These are phyloP conservation scores for Pampus argenteus DNA, from an alignment of 2,797 vertebrate species.

Conservation along the genomic window DNA sequence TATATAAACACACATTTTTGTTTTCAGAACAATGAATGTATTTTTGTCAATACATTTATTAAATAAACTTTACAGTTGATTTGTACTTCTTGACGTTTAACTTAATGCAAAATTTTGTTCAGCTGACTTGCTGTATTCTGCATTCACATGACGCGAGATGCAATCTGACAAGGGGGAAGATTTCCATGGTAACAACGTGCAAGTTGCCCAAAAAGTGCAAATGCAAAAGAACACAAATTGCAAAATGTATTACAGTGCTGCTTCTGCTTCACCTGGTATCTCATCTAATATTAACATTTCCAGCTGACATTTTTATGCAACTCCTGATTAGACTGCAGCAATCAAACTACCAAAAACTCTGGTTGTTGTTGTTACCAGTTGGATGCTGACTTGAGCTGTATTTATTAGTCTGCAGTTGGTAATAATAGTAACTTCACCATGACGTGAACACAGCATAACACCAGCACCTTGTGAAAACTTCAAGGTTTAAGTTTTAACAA, in stretches of 20 bases:
- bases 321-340: not conserved
- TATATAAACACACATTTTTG: conserved; percentile 20
- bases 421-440: not conserved
- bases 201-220: not conserved
- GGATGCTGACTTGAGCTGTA: conserved; percentile 9
- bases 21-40: conserved; percentile 56
- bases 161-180: not conserved
- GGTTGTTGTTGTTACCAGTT: conserved; percentile 4
- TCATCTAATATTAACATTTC: not conserved
- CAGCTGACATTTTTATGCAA: not conserved
- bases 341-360: not conserved
- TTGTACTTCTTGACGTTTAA: conserved; percentile 5
- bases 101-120: not conserved
- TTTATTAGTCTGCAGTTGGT: conserved; percentile 2
- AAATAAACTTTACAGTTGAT: conserved; percentile 33
- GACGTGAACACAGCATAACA: conserved; percentile 10
- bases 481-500: conserved; percentile 4
- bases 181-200: not conserved
- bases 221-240: conserved; percentile 21
- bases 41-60: conserved; percentile 66
- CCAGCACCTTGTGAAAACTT: conserved; percentile 18
- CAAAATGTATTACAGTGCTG: not conserved
- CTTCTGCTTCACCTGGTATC: not conserved
- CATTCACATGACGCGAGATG: not conserved
- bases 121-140: not conserved